phyloP scores from a whole-genome alignment of 2,888 invertebrate genomes.

The Anthrax anthrax region DNA sequence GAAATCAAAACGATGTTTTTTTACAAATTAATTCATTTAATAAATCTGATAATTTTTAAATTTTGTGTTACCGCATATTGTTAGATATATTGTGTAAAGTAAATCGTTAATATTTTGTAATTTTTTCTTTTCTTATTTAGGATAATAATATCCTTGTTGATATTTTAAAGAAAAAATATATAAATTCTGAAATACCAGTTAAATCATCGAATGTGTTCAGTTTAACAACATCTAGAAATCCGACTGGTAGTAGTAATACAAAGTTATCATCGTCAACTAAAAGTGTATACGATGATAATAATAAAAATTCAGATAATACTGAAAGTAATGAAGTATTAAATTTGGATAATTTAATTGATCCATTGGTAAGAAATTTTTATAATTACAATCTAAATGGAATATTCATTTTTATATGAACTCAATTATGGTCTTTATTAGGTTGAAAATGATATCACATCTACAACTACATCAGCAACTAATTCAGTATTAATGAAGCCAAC shows the following conservation, averaged over 20 bases:
- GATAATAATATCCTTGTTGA: slow-evolving; percentile 17
- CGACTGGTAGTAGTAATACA: slow-evolving; percentile 11
- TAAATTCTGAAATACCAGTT: slow-evolving; percentile 15
- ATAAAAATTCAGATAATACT: slow-evolving; percentile 22
- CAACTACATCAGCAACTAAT: slow-evolving; percentile 1
- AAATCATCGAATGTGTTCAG: slow-evolving; percentile 20
- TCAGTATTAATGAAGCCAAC: slow-evolving; percentile 31
- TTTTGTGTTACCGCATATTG: too few species aligned
- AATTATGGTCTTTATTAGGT: too few species aligned
- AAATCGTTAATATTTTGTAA: too few species aligned
- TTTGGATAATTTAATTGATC: slow-evolving; percentile 40
- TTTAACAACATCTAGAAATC: slow-evolving; percentile 17
- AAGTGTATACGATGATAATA: slow-evolving; percentile 40
- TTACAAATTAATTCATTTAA: too few species aligned
- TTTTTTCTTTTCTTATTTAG: neutral
- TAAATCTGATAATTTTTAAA: too few species aligned
- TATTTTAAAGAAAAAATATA: slow-evolving; percentile 18
- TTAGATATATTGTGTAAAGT: too few species aligned
- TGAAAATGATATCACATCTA: neutral
- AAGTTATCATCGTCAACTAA: slow-evolving; percentile 35
- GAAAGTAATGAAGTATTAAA: slow-evolving; percentile 36
- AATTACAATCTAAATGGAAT: neutral
- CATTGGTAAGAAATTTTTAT: slow-evolving; percentile 37
- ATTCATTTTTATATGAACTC: neutral
- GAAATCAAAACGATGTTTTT: too few species aligned